phyloP scores from a whole-genome alignment of 2,888 invertebrate species.

The Leptinotarsa rubiginosa region DNA sequence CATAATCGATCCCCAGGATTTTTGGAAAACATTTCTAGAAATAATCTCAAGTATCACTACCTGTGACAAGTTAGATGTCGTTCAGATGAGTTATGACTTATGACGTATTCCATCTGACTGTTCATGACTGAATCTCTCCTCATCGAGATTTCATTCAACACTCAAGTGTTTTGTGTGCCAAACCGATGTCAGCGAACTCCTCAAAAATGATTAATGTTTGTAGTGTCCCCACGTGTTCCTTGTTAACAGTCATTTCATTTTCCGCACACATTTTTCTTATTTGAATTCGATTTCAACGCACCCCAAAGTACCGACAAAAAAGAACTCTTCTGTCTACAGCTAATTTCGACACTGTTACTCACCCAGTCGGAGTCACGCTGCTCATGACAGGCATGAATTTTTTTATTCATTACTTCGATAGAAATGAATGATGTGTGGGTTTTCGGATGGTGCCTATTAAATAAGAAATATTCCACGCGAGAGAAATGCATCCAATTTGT shows the following conservation, averaged over 20 bases:
- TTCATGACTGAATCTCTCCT: background rate
- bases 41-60: too few species aligned
- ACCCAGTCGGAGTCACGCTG: slow-evolving; percentile 13
- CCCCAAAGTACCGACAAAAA: slow-evolving; percentile 11
- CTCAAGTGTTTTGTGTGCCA: background rate
- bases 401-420: slow-evolving; percentile 8
- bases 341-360: slow-evolving; percentile 19
- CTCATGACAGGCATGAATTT: slow-evolving; percentile 13
- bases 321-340: slow-evolving; percentile 7
- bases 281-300: slow-evolving; percentile 10
- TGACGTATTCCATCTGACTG: background rate
- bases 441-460: slow-evolving; percentile 14
- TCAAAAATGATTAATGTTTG: slow-evolving; percentile 7
- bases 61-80: too few species aligned
- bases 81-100: too few species aligned
- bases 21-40: too few species aligned
- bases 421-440: slow-evolving; percentile 19
- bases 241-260: slow-evolving; percentile 15
- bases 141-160: background rate
- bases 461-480: slow-evolving; percentile 15
- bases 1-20: too few species aligned
- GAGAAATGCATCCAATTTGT: slow-evolving; percentile 18
- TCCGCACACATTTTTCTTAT: background rate
- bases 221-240: background rate
- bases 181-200: background rate